Percentiles rank a stretch among this genome's conserved stretches.
Evolutionary conservation across 2,113 vertebrate genomes (phyloP).

Genomic region (Monopterus albus): DNA sequence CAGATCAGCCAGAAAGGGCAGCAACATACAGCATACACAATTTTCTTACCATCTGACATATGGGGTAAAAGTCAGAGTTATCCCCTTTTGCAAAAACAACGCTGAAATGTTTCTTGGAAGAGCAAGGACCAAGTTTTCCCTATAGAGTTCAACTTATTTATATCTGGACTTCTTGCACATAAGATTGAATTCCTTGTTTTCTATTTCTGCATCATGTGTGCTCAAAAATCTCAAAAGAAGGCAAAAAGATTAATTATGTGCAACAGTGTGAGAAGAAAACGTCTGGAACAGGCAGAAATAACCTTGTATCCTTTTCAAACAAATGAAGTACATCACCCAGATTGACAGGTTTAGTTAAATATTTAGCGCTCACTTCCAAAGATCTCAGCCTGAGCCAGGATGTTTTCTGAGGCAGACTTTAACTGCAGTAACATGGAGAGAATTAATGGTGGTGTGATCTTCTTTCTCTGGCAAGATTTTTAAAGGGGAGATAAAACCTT

Average conservation of each 20-base stretch:
- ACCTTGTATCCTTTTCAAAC: constrained; percentile 33
- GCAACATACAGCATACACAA: not conserved
- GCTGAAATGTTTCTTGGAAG: too few relatives aligned
- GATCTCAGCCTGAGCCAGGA: constrained; percentile 8
- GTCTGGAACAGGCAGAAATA: constrained; percentile 23
- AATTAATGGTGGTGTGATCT: constrained; percentile 56
- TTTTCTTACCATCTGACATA: constrained; percentile 5
- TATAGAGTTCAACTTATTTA: not conserved
- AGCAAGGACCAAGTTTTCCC: not conserved
- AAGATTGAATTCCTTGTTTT: too few relatives aligned
- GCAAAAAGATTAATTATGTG: constrained; percentile 5
- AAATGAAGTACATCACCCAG: constrained; percentile 22
- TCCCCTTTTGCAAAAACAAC: not conserved
- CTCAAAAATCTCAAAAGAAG: constrained; percentile 9
- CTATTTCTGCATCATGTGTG: not conserved
- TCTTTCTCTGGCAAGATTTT: constrained; percentile 45
- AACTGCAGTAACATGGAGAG: constrained; percentile 20
- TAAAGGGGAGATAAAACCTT: constrained; percentile 46
- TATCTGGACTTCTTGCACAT: not conserved
- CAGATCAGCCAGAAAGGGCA: not conserved
- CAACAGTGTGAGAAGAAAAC: constrained; percentile 9
- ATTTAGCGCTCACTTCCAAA: constrained; percentile 41
- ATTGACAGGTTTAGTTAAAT: constrained; percentile 48
- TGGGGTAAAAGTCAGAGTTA: not conserved
- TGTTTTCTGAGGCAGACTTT: constrained; percentile 26